Evolutionary conservation across 1,140 invertebrate species (phyloP), one percentile per base, ranked within the genome.

Genomic region (Bacillus rossius): DNA sequence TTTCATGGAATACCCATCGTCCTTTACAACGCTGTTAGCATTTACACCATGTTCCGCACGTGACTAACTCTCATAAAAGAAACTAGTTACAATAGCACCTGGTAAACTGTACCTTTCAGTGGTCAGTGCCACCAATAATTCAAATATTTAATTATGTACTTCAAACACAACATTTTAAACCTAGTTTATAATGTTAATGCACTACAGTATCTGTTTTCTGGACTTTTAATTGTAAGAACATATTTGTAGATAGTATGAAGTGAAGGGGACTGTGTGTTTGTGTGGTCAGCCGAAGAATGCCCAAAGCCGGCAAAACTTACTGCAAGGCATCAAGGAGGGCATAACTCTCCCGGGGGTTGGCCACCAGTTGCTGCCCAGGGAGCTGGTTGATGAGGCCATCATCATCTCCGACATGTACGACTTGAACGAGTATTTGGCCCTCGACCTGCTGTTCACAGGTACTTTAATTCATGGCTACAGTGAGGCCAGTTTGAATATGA

Each of bases 391-490:
- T 72, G 95, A 98, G 78, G 85, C 92, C 17, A 75, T 95, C 1
- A 93, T 97, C 42, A 79, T 98, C 61, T 94, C 93, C 63, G 94
- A 98, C 71, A 92, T 98, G 87, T 97, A 94, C 74, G 83, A 94
- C 68, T 78, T 97, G 47, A 95, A 96, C 76, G 94, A 98, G 72
- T 87, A 91, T 60, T 84, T 92, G 55, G 87, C 94, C 2, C 71
- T 98, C 56, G 93, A 96, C 76, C 75, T 98, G 8, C 73, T 98
- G 0, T 89, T 90, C 67, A 91, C 89, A n/a, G 81, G 81, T 81
- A 65, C 65, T 58, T 54, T 34, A n/a, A n/a, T n/a, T n/a, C n/a
- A n/a, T n/a, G n/a, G n/a, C n/a, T n/a, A n/a, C n/a, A n/a, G n/a
- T n/a, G n/a, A n/a, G n/a, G n/a, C n/a, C n/a, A n/a, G n/a, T n/a